Evolutionary conservation across 2,113 vertebrate genomes (phyloP).

Genomic region (Nothoprocta perdicaria): DNA sequence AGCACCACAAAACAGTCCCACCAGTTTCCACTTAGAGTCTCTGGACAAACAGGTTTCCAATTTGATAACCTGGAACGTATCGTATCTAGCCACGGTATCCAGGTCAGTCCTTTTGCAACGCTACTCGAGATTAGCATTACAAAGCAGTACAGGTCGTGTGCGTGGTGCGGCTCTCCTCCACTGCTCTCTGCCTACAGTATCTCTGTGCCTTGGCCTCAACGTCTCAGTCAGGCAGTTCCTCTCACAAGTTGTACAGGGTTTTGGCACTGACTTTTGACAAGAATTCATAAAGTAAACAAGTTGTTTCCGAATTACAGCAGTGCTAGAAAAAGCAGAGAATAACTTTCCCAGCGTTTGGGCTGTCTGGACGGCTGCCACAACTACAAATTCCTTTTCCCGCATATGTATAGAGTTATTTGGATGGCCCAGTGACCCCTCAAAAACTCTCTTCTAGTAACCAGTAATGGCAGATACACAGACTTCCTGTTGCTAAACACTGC

Average conservation of each 20-base stretch:
- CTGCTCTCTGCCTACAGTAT: neutral
- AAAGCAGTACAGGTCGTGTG: neutral
- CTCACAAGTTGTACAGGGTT: neutral
- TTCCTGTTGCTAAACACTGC: constrained; percentile 32
- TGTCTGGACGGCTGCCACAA: constrained; percentile 39
- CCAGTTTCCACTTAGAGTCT: neutral
- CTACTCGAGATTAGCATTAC: neutral
- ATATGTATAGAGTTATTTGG: constrained; percentile 1
- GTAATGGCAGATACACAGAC: constrained; percentile 34
- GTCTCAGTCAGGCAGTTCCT: neutral
- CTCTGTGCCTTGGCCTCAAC: neutral
- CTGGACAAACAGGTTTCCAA: neutral
- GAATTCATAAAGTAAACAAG: constrained; percentile 69
- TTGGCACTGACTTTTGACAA: constrained; percentile 37
- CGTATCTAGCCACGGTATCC: neutral
- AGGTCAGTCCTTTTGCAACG: neutral
- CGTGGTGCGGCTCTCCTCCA: neutral
- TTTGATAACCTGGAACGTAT: fast-evolving
- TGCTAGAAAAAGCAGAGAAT: constrained; percentile 40
- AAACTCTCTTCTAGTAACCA: constrained; percentile 6
- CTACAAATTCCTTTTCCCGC: constrained; percentile 41
- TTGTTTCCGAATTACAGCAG: constrained; percentile 56
- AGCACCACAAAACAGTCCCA: neutral
- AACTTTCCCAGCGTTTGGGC: constrained; percentile 68
- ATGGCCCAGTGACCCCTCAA: constrained; percentile 51